A percentile compares a stretch with the other conserved stretches of the same genome.
Evolutionary conservation across 1,140 invertebrate genomes (phyloP).

Genomic region (Aphis gossypii): DNA sequence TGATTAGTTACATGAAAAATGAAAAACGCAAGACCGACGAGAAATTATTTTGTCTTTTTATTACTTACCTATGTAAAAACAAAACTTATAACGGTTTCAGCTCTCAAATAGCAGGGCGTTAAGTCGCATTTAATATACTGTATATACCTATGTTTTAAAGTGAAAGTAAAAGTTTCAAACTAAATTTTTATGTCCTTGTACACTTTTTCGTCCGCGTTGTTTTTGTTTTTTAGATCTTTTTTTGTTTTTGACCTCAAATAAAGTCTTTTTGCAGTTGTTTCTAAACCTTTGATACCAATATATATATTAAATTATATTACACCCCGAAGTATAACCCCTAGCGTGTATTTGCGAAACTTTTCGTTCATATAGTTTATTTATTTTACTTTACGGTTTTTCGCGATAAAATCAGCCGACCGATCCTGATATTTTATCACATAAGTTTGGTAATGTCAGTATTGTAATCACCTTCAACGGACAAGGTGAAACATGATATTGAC

Average conservation of each 20-base stretch:
- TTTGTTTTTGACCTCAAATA: background rate
- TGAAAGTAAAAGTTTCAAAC: background rate
- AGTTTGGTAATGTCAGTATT: too few relatives aligned
- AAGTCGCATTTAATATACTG: background rate
- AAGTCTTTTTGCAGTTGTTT: background rate
- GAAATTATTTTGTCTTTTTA: background rate
- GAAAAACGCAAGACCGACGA: background rate
- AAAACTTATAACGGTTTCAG: background rate
- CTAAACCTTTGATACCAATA: background rate
- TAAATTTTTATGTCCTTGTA: background rate
- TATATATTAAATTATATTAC: constrained; percentile 6
- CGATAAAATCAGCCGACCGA: background rate
- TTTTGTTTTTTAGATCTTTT: background rate
- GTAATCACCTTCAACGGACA: too few relatives aligned
- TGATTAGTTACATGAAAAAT: background rate
- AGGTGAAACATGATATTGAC: too few relatives aligned
- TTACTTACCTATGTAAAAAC: background rate
- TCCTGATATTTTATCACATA: background rate
- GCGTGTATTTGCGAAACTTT: background rate
- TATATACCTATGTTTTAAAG: background rate
- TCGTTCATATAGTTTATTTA: background rate
- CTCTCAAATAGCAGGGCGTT: background rate
- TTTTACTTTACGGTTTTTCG: background rate
- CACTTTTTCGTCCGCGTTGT: background rate
- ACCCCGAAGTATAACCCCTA: background rate